Conservation (phyloP, 2,797 vertebrate genomes). For the Sebastes itinus region DNA sequence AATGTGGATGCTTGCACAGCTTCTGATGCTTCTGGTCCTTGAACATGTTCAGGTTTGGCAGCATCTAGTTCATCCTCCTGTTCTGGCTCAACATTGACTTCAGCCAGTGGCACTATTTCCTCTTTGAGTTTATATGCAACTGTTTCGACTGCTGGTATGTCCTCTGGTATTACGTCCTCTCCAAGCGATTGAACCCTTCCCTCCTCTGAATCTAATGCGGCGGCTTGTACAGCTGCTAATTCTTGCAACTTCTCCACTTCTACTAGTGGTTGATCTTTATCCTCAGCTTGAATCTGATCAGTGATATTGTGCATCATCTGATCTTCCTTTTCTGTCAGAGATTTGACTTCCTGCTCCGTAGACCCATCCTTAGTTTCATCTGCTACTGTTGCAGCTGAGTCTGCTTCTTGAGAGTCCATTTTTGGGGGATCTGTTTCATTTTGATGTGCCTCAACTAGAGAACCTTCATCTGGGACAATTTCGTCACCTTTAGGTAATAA, state of each 20-base stretch:
- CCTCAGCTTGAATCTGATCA: constrained; percentile 13
- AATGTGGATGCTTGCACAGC: constrained; percentile 10
- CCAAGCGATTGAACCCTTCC: not conserved
- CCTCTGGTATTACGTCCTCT: constrained; percentile 12
- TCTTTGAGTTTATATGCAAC: not conserved
- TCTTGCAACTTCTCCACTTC: constrained; percentile 20
- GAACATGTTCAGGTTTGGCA: not conserved
- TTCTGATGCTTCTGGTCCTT: not conserved
- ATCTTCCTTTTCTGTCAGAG: constrained; percentile 1
- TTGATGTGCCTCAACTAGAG: not conserved
- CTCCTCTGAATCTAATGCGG: constrained; percentile 1
- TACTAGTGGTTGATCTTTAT: not conserved
- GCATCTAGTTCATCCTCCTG: not conserved
- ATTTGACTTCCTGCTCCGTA: not conserved
- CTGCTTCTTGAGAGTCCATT: constrained; percentile 7
- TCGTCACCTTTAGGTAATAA: constrained; percentile 2
- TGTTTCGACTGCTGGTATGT: not conserved
- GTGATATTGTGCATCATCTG: not conserved
- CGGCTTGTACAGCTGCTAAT: not conserved
- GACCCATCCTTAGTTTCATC: constrained; percentile 17
- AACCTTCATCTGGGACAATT: not conserved
- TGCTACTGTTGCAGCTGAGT: not conserved
- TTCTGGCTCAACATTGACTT: not conserved
- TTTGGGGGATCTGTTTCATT: constrained; percentile 11
- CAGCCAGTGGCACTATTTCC: not conserved